Conservation (phyloP, 2,797 vertebrate species). For the Aldrovandia affinis region DNA sequence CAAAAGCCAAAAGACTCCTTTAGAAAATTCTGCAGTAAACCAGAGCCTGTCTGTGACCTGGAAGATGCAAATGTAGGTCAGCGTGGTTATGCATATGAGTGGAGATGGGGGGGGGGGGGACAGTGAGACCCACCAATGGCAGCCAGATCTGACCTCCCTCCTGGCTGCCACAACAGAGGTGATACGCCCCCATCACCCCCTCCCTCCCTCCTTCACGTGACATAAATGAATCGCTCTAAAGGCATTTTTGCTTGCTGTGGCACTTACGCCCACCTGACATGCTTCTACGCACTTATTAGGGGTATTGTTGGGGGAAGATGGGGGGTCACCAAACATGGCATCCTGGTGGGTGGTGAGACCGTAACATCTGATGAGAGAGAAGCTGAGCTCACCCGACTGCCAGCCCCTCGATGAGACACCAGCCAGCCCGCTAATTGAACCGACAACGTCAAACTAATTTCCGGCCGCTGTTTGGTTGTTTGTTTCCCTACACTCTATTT, state of each 20-base stretch:
- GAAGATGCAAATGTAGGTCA: conserved; percentile 72
- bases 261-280: conserved; percentile 39
- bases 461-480: too few relatives aligned
- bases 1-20: too few relatives aligned
- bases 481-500: too few relatives aligned
- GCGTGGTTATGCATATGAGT: conserved; percentile 26
- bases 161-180: conserved; percentile 54
- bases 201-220: conserved; percentile 20
- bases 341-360: conserved; percentile 31
- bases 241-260: conserved; percentile 38
- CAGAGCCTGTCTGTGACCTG: neutral
- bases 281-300: conserved; percentile 44
- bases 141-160: conserved; percentile 37
- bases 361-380: conserved; percentile 37
- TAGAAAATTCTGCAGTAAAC: neutral
- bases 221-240: conserved; percentile 35
- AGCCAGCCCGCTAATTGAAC: neutral
- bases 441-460: too few relatives aligned
- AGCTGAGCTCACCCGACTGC: neutral
- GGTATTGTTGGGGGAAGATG: conserved; percentile 5
- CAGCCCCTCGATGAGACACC: too few relatives aligned
- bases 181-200: conserved; percentile 45
- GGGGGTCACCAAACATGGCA: conserved; percentile 15
- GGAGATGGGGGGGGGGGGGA: conserved; percentile 33
- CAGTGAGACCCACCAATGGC: conserved; percentile 19